Evolutionary conservation across 2,797 vertebrate genomes (phyloP), one percentile per base, ranked within the genome.

Genomic region (Emys orbicularis): DNA sequence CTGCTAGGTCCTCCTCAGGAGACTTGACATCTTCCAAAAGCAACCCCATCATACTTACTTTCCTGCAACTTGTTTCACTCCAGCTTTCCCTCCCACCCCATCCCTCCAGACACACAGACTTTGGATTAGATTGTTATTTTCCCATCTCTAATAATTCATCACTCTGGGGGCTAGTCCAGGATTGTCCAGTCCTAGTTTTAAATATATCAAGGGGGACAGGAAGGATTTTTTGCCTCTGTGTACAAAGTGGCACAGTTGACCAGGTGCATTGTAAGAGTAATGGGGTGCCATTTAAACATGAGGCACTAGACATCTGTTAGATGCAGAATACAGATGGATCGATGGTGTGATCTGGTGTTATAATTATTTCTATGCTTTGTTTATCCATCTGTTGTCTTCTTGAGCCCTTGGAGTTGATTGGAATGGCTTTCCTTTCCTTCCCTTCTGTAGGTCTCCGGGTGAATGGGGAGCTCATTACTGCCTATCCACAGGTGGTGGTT

Each of bases 401-500:
- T 79, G 37, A 52, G 79, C 25, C 25, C 31, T 81, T 87, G 12
- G 53, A 44, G 65, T 87, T 96, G 41, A 94, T 16, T 23, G 52
- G 54, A 82, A 54, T 96, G 44, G 25, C 89, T 90, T 92, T 61
- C 31, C n/a, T 44, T 92, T 83, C 74, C 52, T 25, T 94, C 29
- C 91, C 86, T 72, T 76, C 93, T 97, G 53, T 81, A 99, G 98
- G 98, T 92, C 97, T 99, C 3, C 98, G 98, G 74, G 98, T 99
- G 91, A 98, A 98, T 57, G 98, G 98, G 57, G 98, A 99, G 59
- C 95, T 98, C 50, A 94, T 99, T 82, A 98, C 98, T 83, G 98
- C 98, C 86, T 98, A 98, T 83, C 98, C 98, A 0, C 98, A 98
- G 84, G 98, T 99, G 90, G 98, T 98, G 68, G 98, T 99, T 8